Evolutionary conservation across 1,140 invertebrate genomes (phyloP), one percentile per base, ranked within the genome.

Genomic region (Phthorimaea operculella): DNA sequence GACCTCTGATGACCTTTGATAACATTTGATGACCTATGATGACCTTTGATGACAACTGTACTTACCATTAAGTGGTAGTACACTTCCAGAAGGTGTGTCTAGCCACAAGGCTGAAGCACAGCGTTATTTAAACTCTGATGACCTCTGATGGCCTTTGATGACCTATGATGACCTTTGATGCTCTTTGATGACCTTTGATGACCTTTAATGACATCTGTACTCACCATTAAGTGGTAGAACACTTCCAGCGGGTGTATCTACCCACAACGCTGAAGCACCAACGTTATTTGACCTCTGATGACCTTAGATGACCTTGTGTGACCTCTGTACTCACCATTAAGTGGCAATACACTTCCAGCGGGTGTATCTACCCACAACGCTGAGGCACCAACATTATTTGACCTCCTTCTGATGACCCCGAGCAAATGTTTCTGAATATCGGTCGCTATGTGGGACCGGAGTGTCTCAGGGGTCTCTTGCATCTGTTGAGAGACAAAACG

Each of bases 231-330:
- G 75, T 47, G 90, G 89, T 0, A 92, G 89, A 34, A 96, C 89
- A 0, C 92, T 90, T 17, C 92, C 94, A 0, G 91, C 88, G 0
- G 92, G 92, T 14, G 90, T 90, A 56, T 94, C 93, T 0, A 96
- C 94, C 85, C 90, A 95, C 0, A 97, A 81, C 0, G 91, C 92
- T 16, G 93, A 95, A 42, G 92, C 91, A 0, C 95, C 95, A 33
- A 97, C 90, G 70, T 96, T 95, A 72, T 96, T 96, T 62, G 92
- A 92, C 93, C 83, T 55, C 93, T 89, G 47, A 97, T 92, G 9
- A 94, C 93, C n/a, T n/a, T n/a, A n/a, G n/a, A n/a, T n/a, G n/a
- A n/a, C n/a, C n/a, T n/a, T n/a, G n/a, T n/a, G n/a, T n/a, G n/a
- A n/a, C n/a, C n/a, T n/a, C n/a, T 34, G 33, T 34, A 34, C 44